phyloP scores from a whole-genome alignment of 2,113 vertebrate species.

The Pachyramphus minor region DNA sequence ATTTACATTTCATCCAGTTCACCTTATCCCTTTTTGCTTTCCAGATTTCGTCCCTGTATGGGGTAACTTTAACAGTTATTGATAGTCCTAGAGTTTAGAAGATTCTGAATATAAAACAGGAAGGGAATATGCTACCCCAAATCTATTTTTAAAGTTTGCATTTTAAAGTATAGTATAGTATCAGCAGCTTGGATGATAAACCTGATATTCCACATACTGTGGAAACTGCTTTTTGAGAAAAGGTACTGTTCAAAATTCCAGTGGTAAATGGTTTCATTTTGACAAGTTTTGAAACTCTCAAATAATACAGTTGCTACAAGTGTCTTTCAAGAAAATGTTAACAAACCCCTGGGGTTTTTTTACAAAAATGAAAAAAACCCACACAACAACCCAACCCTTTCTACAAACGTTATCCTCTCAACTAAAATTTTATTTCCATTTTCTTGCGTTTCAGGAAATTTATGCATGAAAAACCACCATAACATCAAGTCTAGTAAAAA shows the following conservation, averaged over 20 bases:
- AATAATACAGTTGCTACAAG: not conserved
- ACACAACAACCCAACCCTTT: not conserved
- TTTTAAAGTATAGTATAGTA: not conserved
- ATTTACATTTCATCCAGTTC: not conserved
- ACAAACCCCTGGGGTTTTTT: not conserved
- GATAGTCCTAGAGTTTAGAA: not conserved
- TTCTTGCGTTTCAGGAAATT: not conserved
- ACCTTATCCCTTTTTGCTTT: not conserved
- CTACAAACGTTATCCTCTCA: not conserved
- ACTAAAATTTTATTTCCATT: not conserved
- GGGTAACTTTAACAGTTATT: not conserved
- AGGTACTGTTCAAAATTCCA: not conserved
- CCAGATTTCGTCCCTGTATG: not conserved
- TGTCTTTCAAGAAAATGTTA: not conserved
- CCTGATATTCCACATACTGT: not conserved
- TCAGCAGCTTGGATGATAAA: not conserved
- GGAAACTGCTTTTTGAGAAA: not conserved
- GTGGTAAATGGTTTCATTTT: not conserved
- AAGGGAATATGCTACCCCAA: not conserved
- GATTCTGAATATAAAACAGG: not conserved
- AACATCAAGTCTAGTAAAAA: not conserved
- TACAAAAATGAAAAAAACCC: not conserved
- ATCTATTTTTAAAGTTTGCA: not conserved
- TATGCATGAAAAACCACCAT: not conserved
- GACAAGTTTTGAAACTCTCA: not conserved